Conservation (phyloP, 2,888 invertebrate species). For the Athalia circularis region DNA sequence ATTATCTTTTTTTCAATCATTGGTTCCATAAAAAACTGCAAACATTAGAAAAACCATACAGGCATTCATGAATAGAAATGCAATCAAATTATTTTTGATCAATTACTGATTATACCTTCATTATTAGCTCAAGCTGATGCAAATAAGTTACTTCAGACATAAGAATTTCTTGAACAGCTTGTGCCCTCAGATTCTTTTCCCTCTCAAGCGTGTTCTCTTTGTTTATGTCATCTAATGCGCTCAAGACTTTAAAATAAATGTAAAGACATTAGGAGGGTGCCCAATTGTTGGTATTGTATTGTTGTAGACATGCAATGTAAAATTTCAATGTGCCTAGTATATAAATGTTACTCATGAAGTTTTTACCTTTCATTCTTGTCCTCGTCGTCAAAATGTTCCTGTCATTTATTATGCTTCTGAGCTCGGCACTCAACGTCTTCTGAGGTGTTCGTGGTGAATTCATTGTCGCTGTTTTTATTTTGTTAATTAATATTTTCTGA, state of each 20-base stretch:
- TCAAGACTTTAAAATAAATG: slow-evolving; percentile 74
- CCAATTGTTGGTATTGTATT: too few relatives aligned
- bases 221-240: slow-evolving; percentile 76
- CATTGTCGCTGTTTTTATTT: slow-evolving; percentile 52
- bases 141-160: slow-evolving; percentile 83
- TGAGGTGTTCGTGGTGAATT: slow-evolving; percentile 78
- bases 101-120: slow-evolving; percentile 73
- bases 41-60: slow-evolving; percentile 31
- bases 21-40: slow-evolving; percentile 78
- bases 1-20: slow-evolving; percentile 76
- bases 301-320: too few relatives aligned
- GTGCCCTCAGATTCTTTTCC: slow-evolving; percentile 71
- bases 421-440: slow-evolving; percentile 76
- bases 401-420: slow-evolving; percentile 78
- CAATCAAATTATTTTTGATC: slow-evolving; percentile 20
- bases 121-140: slow-evolving; percentile 80
- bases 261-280: neutral
- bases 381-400: slow-evolving; percentile 80
- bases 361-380: slow-evolving; percentile 77
- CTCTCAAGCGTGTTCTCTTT: slow-evolving; percentile 63
- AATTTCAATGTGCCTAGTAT: too few relatives aligned
- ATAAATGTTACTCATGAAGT: slow-evolving; percentile 5
- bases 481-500: neutral
- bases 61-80: neutral
- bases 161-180: slow-evolving; percentile 82